These are phyloP conservation scores for Triops longicaudatus DNA, from an alignment of 1,140 invertebrate species.

Conservation along the genomic window DNA sequence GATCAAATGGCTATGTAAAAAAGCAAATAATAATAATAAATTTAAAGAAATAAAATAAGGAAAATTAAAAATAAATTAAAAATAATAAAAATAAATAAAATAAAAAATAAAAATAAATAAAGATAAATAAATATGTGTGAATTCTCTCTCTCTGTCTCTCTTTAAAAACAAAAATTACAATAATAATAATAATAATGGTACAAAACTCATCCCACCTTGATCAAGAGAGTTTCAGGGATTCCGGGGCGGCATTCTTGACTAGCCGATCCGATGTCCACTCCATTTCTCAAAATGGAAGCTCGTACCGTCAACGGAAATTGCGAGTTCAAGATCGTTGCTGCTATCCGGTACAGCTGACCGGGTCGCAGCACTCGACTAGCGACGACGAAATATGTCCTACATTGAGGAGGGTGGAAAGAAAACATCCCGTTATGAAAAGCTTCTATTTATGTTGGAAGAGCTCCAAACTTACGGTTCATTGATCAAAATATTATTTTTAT, in stretches of 20 bases:
- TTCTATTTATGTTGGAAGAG: background rate
- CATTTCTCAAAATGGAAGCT: conserved; percentile 73
- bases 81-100: too few relatives aligned
- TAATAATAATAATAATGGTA: too few relatives aligned
- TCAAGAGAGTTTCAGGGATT: conserved; percentile 70
- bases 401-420: background rate
- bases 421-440: background rate
- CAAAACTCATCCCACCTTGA: conserved; percentile 55
- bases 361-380: conserved; percentile 76
- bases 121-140: too few relatives aligned
- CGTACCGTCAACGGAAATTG: conserved; percentile 64
- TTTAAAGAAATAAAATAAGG: conserved; percentile 16
- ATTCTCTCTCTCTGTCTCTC: background rate
- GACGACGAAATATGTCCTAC: conserved; percentile 76
- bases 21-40: too few relatives aligned
- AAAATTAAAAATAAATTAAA: too few relatives aligned
- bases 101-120: too few relatives aligned
- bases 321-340: conserved; percentile 64
- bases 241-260: conserved; percentile 64
- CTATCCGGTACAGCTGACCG: conserved; percentile 73
- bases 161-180: conserved; percentile 26
- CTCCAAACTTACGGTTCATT: background rate
- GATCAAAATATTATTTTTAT: background rate
- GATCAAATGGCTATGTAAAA: background rate
- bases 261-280: conserved; percentile 72